Percentiles rank a stretch among this genome's conserved stretches.
phyloP scores from a whole-genome alignment of 2,113 vertebrate species.

The Tachycineta bicolor region DNA sequence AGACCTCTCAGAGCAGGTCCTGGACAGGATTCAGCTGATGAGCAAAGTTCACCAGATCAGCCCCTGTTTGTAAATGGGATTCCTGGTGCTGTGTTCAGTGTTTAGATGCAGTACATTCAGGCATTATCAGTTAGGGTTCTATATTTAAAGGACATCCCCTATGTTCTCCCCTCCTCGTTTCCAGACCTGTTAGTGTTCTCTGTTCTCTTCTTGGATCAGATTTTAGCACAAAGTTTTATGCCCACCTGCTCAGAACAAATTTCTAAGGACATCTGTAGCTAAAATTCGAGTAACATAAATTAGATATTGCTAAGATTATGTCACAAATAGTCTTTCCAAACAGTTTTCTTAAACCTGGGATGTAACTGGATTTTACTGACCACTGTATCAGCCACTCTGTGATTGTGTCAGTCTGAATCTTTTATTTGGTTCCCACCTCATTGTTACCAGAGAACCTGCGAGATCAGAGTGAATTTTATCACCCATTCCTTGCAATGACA shows the following conservation, averaged over 20 bases:
- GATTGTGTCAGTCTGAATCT: neutral
- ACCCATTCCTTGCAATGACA: neutral
- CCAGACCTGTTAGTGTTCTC: neutral
- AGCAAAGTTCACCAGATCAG: rapidly evolving
- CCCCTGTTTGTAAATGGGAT: neutral
- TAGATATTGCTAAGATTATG: neutral
- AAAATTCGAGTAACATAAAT: neutral
- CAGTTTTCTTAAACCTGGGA: neutral
- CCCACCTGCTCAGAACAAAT: neutral
- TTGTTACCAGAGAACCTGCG: neutral
- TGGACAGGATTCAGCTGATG: neutral
- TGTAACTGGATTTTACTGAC: neutral
- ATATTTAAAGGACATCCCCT: neutral
- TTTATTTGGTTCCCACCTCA: neutral
- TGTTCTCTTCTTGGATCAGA: neutral
- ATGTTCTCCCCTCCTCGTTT: neutral
- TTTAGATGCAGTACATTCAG: neutral
- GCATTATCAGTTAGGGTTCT: neutral
- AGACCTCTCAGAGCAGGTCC: neutral
- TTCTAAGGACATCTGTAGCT: neutral
- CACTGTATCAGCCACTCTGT: neutral
- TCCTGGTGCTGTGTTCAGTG: neutral
- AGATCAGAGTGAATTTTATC: neutral
- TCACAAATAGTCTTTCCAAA: neutral
- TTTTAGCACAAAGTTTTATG: neutral